phyloP scores from a whole-genome alignment of 2,888 invertebrate species.

The Ptilodon capucinus region DNA sequence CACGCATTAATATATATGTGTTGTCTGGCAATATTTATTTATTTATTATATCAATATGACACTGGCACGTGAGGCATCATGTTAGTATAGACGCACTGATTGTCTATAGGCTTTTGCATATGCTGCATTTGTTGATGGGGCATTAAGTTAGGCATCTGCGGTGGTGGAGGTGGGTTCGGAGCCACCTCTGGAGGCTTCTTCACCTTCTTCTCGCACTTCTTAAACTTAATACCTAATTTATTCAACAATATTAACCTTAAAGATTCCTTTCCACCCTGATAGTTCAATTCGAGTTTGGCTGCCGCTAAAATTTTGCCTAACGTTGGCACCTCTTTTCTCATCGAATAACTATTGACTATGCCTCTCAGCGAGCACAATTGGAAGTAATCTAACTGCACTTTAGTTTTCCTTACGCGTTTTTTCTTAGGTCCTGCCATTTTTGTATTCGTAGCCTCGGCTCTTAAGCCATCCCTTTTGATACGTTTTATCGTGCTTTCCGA shows the following conservation, averaged over 20 bases:
- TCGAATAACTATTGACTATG: slow-evolving; percentile 69
- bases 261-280: slow-evolving; percentile 71
- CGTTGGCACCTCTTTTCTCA: slow-evolving; percentile 72
- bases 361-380: slow-evolving; percentile 69
- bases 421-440: slow-evolving; percentile 75
- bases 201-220: slow-evolving; percentile 75
- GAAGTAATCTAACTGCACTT: slow-evolving; percentile 73
- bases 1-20: no score
- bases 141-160: slow-evolving; percentile 36
- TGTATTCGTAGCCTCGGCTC: slow-evolving; percentile 71
- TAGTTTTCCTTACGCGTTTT: slow-evolving; percentile 71
- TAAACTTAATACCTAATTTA: slow-evolving; percentile 75
- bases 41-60: slow-evolving; percentile 54
- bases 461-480: slow-evolving; percentile 69
- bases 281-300: slow-evolving; percentile 69
- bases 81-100: slow-evolving; percentile 67
- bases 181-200: slow-evolving; percentile 64
- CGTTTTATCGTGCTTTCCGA: slow-evolving; percentile 75
- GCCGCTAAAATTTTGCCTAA: slow-evolving; percentile 71
- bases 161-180: slow-evolving; percentile 37
- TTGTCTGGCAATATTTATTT: no score
- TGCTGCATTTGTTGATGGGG: slow-evolving; percentile 47
- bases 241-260: slow-evolving; percentile 70
- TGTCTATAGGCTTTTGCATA: slow-evolving; percentile 59
- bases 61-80: slow-evolving; percentile 74